These are phyloP conservation scores for Coreoperca whiteheadi DNA, from an alignment of 2,113 vertebrate species.

Conservation along the genomic window DNA sequence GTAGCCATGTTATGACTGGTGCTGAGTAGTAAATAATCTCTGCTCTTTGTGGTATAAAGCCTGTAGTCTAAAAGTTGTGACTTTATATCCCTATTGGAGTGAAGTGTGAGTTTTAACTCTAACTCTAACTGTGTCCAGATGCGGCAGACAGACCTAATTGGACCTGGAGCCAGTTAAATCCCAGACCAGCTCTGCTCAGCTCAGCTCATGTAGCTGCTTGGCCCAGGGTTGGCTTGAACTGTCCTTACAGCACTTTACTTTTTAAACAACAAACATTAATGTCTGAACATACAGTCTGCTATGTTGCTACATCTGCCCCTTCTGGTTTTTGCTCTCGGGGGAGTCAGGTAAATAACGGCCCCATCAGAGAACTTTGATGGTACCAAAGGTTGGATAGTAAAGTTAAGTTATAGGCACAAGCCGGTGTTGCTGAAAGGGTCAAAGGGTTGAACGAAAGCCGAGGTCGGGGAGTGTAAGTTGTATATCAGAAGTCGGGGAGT, in stretches of 20 bases:
- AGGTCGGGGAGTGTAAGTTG: slow-evolving; percentile 49
- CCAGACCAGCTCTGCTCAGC: slow-evolving; percentile 69
- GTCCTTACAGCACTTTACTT: slow-evolving; percentile 42
- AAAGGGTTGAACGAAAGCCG: slow-evolving; percentile 54
- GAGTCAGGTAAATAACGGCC: slow-evolving; percentile 42
- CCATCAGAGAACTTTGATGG: slow-evolving; percentile 30
- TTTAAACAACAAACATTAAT: slow-evolving; percentile 47
- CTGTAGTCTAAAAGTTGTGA: slow-evolving; percentile 69
- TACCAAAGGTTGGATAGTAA: slow-evolving; percentile 57
- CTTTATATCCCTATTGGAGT: slow-evolving; percentile 68
- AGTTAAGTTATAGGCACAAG: slow-evolving; percentile 59
- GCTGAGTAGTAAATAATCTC: slow-evolving; percentile 58
- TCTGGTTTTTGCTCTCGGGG: slow-evolving; percentile 24
- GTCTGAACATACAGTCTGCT: slow-evolving; percentile 24
- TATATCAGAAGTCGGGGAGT: slow-evolving; percentile 52
- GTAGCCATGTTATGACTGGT: slow-evolving; percentile 48
- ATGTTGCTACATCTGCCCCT: not conserved
- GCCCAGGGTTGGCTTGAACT: slow-evolving; percentile 56
- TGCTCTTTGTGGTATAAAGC: slow-evolving; percentile 55
- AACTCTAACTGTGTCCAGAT: slow-evolving; percentile 83
- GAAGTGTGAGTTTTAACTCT: slow-evolving; percentile 80
- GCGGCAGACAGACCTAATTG: slow-evolving; percentile 83
- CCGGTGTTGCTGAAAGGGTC: slow-evolving; percentile 55
- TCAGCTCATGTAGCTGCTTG: slow-evolving; percentile 63
- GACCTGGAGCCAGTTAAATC: slow-evolving; percentile 86